Evolutionary conservation across 2,113 vertebrate species (phyloP).

Genomic region (Nothobranchius kuhntae): DNA sequence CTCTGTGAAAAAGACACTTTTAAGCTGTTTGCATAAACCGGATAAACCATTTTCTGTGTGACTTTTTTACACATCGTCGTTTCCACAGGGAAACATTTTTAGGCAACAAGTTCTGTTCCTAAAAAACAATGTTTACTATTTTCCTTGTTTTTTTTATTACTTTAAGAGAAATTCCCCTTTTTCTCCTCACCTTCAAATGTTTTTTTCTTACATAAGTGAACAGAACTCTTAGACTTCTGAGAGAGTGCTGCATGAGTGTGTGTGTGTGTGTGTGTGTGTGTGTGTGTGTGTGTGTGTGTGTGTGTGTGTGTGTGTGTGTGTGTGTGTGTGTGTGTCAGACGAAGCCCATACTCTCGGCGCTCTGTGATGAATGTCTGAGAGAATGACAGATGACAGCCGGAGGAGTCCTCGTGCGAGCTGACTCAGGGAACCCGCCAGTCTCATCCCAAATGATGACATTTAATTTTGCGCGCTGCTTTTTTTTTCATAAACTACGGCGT

Average conservation of each 20-base stretch:
- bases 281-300: no score
- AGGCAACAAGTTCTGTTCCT: no score
- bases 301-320: conserved; percentile 1
- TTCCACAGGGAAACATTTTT: no score
- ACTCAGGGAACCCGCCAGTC: conserved; percentile 42
- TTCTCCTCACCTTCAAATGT: background rate
- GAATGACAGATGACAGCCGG: conserved; percentile 49
- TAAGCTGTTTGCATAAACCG: no score
- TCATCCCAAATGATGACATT: conserved; percentile 71
- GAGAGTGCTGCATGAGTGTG: no score
- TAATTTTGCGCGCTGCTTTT: conserved; percentile 57
- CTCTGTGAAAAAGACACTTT: no score
- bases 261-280: no score
- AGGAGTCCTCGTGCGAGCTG: conserved; percentile 41
- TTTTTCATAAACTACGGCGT: conserved; percentile 41
- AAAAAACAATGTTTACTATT: no score
- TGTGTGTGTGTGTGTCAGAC: conserved; percentile 43
- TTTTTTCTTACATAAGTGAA: background rate
- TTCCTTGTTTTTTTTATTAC: background rate
- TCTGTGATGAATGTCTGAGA: conserved; percentile 50
- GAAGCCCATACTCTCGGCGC: conserved; percentile 32
- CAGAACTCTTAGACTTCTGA: no score
- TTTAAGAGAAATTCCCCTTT: background rate
- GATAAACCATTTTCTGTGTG: no score
- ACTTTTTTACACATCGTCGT: no score